Percentiles rank a stretch among this genome's conserved stretches.
phyloP scores from a whole-genome alignment of 2,888 invertebrate species.

The Salticus scenicus region DNA sequence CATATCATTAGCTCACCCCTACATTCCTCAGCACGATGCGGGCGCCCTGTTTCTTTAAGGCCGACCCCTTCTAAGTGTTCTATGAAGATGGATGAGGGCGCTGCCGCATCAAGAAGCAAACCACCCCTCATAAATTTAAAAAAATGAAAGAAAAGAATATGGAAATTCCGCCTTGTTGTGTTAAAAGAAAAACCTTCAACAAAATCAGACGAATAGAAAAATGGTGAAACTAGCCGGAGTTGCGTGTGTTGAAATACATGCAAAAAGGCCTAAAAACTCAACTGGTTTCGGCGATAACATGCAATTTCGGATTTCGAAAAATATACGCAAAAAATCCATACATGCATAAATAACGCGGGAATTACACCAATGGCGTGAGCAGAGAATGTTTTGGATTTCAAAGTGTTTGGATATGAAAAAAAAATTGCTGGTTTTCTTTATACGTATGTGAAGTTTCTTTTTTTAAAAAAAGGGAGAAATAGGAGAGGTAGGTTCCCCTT shows the following conservation, averaged over 20 bases:
- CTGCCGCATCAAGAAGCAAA: background rate
- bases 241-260: constrained; percentile 45
- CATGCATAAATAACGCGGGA: constrained; percentile 12
- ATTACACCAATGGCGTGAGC: background rate
- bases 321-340: background rate
- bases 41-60: constrained; percentile 12
- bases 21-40: background rate
- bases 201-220: constrained; percentile 32
- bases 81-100: background rate
- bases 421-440: background rate
- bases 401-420: background rate
- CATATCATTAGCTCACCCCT: too few species aligned
- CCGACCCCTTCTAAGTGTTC: constrained; percentile 20
- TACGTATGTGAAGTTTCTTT: constrained; percentile 15
- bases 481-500: background rate
- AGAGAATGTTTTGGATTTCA: background rate
- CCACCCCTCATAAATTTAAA: too few species aligned
- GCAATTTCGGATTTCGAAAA: constrained; percentile 37
- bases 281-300: constrained; percentile 51
- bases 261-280: constrained; percentile 50
- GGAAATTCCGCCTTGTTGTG: constrained; percentile 41
- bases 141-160: constrained; percentile 23
- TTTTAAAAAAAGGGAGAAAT: background rate
- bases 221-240: constrained; percentile 22
- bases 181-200: constrained; percentile 45